Conservation (phyloP, 2,797 vertebrate genomes). For the Danio kyathit region DNA sequence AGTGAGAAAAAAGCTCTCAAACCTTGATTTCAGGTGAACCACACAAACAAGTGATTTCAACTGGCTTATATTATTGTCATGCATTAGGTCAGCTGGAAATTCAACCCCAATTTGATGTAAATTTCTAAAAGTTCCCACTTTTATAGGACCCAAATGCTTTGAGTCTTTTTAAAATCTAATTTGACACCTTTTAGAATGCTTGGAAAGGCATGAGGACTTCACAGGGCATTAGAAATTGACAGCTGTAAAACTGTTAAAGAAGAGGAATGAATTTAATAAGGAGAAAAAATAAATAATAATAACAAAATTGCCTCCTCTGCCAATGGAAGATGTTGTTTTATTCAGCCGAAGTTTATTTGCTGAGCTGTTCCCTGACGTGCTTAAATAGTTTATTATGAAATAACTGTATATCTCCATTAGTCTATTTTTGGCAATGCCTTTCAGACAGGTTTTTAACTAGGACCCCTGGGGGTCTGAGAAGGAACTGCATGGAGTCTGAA, state of each 20-base stretch:
- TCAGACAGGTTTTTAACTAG: not conserved
- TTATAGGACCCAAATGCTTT: not conserved
- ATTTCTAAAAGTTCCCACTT: not conserved
- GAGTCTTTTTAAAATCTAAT: not conserved
- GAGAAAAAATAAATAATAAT: not conserved
- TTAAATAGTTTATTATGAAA: not conserved
- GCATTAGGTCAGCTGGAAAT: constrained; percentile 1
- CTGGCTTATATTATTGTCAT: no score
- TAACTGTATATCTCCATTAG: not conserved
- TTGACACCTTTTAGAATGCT: not conserved
- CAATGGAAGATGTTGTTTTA: not conserved
- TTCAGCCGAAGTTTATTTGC: not conserved
- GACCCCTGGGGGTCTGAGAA: not conserved
- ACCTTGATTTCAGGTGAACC: no score
- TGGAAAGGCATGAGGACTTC: constrained; percentile 8
- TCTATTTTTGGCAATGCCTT: not conserved
- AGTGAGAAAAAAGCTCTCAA: no score
- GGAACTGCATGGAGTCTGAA: no score
- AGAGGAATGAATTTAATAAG: not conserved
- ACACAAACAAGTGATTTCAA: no score
- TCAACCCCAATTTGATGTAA: not conserved
- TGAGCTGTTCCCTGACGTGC: constrained; percentile 5
- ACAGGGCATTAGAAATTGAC: constrained; percentile 2
- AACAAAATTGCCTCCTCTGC: not conserved
- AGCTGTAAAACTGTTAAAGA: not conserved